Conservation (phyloP, 2,113 vertebrate genomes). For the Fulmarus glacialis region DNA sequence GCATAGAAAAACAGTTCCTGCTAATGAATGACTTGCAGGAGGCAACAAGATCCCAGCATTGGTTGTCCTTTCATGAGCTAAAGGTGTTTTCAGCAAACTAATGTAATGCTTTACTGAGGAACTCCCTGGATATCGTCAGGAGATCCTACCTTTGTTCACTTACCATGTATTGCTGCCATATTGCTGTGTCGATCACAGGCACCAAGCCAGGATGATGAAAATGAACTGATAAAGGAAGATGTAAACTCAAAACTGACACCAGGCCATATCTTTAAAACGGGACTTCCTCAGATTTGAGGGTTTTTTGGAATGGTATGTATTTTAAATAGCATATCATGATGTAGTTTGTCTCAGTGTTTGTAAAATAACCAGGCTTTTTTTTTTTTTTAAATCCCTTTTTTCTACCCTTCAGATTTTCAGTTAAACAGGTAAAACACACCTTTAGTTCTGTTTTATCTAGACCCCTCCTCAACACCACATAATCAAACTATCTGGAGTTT, state of each 20-base stretch:
- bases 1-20: background rate
- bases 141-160: background rate
- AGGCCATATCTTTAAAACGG: background rate
- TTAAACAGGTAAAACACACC: background rate
- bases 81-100: background rate
- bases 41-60: background rate
- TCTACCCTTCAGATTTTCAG: background rate
- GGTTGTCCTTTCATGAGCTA: background rate
- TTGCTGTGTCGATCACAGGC: background rate
- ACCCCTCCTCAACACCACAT: background rate
- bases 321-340: background rate
- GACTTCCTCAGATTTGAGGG: background rate
- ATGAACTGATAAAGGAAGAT: background rate
- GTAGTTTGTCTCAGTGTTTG: background rate
- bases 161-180: background rate
- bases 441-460: background rate
- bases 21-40: background rate
- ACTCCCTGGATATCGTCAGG: background rate
- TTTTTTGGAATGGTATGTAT: background rate
- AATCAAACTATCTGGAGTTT: background rate
- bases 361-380: background rate
- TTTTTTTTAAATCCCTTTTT: background rate
- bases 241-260: background rate
- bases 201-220: background rate
- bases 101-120: background rate